Conservation (phyloP, 1,140 invertebrate genomes). For the Drosophila simulans region DNA sequence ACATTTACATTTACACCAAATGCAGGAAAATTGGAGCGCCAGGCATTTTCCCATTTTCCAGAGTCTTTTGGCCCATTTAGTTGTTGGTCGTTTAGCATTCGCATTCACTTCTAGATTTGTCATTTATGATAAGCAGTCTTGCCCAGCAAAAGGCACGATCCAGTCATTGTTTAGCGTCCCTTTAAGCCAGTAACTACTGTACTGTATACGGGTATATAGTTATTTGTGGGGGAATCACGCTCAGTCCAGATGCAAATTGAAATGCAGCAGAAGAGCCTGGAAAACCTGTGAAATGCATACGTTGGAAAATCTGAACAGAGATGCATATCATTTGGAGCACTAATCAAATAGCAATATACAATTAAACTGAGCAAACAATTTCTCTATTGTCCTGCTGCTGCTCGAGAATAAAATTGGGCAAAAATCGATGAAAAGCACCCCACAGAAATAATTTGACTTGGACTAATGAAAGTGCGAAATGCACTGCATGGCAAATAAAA, state of each 20-base stretch:
- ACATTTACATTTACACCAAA: conserved; percentile 68
- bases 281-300: neutral
- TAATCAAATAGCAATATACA: neutral
- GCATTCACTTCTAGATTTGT: conserved; percentile 65
- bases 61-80: conserved; percentile 38
- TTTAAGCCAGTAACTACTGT: conserved; percentile 21
- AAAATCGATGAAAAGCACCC: conserved; percentile 37
- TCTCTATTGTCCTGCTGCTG: neutral
- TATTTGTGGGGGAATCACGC: neutral
- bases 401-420: conserved; percentile 19
- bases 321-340: neutral
- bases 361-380: conserved; percentile 36
- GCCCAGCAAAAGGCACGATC: conserved; percentile 29
- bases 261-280: neutral
- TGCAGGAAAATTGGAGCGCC: conserved; percentile 64
- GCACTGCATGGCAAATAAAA: conserved; percentile 44
- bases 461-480: conserved; percentile 63
- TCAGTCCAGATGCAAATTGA: neutral
- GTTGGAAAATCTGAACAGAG: neutral
- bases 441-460: conserved; percentile 66
- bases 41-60: conserved; percentile 30
- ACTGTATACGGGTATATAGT: neutral
- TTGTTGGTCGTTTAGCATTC: conserved; percentile 52
- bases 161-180: neutral
- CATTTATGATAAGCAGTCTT: conserved; percentile 62